A percentile compares a stretch with the other conserved stretches of the same genome.
Evolutionary conservation across 2,113 vertebrate genomes (phyloP).

Genomic region (Tenrec ecaudatus): DNA sequence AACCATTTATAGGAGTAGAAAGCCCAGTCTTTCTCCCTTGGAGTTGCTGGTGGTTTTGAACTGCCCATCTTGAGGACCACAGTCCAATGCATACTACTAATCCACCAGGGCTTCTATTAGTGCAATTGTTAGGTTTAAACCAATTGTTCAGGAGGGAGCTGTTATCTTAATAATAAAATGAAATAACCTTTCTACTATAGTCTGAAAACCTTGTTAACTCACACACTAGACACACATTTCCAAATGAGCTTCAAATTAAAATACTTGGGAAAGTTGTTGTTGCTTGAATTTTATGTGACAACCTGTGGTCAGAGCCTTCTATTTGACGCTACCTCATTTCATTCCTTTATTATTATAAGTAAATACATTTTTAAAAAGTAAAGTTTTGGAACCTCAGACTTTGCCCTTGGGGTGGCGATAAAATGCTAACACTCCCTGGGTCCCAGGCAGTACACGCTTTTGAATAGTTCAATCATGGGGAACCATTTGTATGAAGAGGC

Average conservation of each 20-base stretch:
- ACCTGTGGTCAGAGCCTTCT: background rate
- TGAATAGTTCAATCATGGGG: slow-evolving; percentile 82
- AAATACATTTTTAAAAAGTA: background rate
- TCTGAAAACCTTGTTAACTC: slow-evolving; percentile 80
- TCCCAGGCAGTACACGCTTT: slow-evolving; percentile 73
- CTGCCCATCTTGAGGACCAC: background rate
- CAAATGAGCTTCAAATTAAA: slow-evolving; percentile 77
- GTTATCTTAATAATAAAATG: slow-evolving; percentile 87
- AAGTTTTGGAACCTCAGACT: slow-evolving; percentile 40
- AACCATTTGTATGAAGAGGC: slow-evolving; percentile 79
- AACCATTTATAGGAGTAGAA: background rate
- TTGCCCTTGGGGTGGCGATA: slow-evolving; percentile 75
- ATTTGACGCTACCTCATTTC: slow-evolving; percentile 24
- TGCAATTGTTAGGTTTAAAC: slow-evolving; percentile 76
- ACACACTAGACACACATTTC: slow-evolving; percentile 77
- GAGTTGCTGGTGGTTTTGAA: background rate
- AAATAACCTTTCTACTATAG: slow-evolving; percentile 84
- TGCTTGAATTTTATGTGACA: background rate
- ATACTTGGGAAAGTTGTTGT: slow-evolving; percentile 67
- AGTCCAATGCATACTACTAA: background rate
- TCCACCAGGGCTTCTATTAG: slow-evolving; percentile 48
- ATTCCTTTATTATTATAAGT: slow-evolving; percentile 54
- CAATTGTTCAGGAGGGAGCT: slow-evolving; percentile 82
- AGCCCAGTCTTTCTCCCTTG: background rate
- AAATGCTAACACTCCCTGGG: slow-evolving; percentile 72